These are phyloP conservation scores for Pheosia tremula DNA, from an alignment of 2,888 invertebrate species.

Conservation along the genomic window DNA sequence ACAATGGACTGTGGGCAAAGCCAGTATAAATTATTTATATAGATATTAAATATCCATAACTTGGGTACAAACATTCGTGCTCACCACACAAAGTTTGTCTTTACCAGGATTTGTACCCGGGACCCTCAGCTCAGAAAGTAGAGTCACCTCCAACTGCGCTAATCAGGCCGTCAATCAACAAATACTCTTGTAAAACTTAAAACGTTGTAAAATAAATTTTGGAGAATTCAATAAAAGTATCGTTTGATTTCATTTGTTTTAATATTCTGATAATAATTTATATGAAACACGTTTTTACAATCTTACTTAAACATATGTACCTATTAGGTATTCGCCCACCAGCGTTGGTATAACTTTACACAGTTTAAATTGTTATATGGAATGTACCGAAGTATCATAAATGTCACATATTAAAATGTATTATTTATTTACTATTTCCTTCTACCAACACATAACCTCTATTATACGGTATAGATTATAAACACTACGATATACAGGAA, in stretches of 20 bases:
- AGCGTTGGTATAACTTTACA: not conserved
- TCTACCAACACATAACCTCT: slow-evolving; percentile 18
- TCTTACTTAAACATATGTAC: slow-evolving; percentile 31
- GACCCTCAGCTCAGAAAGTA: no score
- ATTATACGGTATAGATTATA: slow-evolving; percentile 13
- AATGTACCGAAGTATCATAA: not conserved
- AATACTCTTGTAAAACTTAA: not conserved
- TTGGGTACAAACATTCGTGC: no score
- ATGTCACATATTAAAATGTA: slow-evolving; percentile 9
- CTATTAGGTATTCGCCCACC: slow-evolving; percentile 9
- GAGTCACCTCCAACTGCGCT: no score
- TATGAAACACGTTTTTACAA: slow-evolving; percentile 72
- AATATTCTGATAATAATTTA: slow-evolving; percentile 79
- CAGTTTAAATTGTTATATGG: not conserved
- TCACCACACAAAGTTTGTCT: no score
- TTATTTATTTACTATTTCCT: slow-evolving; percentile 17
- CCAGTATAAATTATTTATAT: no score
- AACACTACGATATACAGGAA: slow-evolving; percentile 19
- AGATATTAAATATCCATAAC: no score
- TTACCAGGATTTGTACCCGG: no score
- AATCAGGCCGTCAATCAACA: no score
- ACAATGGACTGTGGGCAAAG: no score
- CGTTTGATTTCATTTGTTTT: slow-evolving; percentile 55
- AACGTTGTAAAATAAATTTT: no score
- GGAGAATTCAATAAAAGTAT: slow-evolving; percentile 22